Evolutionary conservation across 2,113 vertebrate genomes (phyloP), one percentile per base, ranked within the genome.

Genomic region (Macaca mulatta): DNA sequence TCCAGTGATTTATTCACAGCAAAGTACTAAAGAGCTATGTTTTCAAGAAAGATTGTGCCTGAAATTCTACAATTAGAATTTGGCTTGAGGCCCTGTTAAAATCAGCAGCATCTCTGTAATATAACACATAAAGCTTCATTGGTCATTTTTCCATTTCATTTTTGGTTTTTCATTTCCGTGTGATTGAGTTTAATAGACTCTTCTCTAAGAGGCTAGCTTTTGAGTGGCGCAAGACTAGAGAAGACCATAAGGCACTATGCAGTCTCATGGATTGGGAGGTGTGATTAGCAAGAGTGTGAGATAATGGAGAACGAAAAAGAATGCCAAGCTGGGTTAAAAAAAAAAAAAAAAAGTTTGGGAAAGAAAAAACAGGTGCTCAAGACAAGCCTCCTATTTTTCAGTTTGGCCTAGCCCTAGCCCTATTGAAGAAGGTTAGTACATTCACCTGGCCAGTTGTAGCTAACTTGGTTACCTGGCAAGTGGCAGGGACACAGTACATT

Each of bases 401-500:
- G 17, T 40, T 57, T n/a, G 84, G 52, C 50, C 32, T 8, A 8
- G n/a, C 13, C 18, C n/a, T 83, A 55, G 55, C n/a, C 89, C 55
- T 83, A 0, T 4, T n/a, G 9, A 38, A 40, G 69, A 52, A 16
- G 43, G n/a, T n/a, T 8, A 2, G 22, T 64, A 22, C 27, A 1
- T 75, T 61, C 70, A 8, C 17, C 22, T 0, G 3, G 32, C 50
- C 18, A 3, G 5, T 27, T 35, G 14, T 14, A 20, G n/a, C 22
- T 14, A 25, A 32, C 17, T 3, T 20, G 7, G n/a, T 90, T n/a
- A 43, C 32, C 40, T 9, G 23, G 89, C 25, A 4, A 23, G 50
- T 38, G 14, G 3, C 0, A 4, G 35, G 57, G 12, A 16, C 11
- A 2, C 2, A 3, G 18, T 78, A 8, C 22, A 0, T n/a, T 48